Evolutionary conservation across 2,888 invertebrate genomes (phyloP), one percentile per base, ranked within the genome.

Genomic region (Drosophila nigricruria): DNA sequence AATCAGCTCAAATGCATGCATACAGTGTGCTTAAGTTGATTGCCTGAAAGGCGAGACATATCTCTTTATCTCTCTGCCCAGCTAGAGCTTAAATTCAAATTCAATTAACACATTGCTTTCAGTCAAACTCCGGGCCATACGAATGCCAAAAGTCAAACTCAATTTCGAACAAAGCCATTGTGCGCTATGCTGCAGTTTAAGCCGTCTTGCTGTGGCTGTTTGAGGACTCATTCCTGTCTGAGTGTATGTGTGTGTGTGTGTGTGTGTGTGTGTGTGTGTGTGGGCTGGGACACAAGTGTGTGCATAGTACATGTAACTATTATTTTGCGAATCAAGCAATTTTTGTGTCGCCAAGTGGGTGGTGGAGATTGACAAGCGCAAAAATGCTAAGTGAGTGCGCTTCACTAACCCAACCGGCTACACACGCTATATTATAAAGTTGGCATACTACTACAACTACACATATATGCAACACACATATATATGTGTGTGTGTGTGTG

Each of bases 241-340:
- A 34, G 16, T 5, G 5, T 34, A 4, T n/a, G 23, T 16, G 25
- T 25, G 30, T 45, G 45, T 20, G n/a, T 18, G 3, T 32, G 6
- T 23, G 43, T 49, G 32, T 18, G 18, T 30, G 38, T 53, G 38
- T n/a, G 53, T 43, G 23, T 43, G 42, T 32, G 47, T 40, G 53
- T 23, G n/a, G 16, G 45, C 10, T 25, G 45, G 16, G 3, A 27
- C 40, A 42, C 60, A 75, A 61, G 72, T 68, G 69, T 59, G 27
- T 49, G 36, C 49, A 57, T 43, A 49, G 50, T n/a, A 47, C 54
- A 47, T 66, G 58, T 30, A 53, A 70, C 61, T 67, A 65, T 71
- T 79, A 84, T 88, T 87, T 84, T 89, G 90, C 90, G 71, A 79
- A 87, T 82, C 73, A 81, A 82, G 90, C 90, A 89, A 79, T 82